Conservation (phyloP, 2,113 vertebrate species). For the Desmodus rotundus region DNA sequence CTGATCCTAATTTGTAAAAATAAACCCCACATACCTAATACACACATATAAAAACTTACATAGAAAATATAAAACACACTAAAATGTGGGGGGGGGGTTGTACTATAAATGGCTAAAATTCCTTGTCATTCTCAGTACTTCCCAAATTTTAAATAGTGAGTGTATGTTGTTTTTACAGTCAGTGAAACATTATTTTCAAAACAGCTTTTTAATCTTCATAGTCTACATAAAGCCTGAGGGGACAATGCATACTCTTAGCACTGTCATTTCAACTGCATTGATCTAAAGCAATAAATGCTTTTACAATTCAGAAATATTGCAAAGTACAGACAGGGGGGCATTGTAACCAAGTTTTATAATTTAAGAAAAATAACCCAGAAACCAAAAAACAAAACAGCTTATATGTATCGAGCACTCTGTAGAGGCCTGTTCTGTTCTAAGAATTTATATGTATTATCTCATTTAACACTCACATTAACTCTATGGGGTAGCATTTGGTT, state of each 20-base stretch:
- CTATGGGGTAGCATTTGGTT: not conserved
- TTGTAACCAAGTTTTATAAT: conserved; percentile 15
- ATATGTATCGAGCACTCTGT: not conserved
- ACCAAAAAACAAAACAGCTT: not conserved
- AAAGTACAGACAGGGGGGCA: not conserved
- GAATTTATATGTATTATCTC: not conserved
- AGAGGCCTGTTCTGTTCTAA: not conserved
- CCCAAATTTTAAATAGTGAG: not conserved
- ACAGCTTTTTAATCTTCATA: not conserved
- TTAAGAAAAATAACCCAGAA: not conserved
- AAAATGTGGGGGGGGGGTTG: not conserved
- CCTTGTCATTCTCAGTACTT: not conserved
- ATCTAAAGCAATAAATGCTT: conserved; percentile 6
- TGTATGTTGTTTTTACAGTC: not conserved
- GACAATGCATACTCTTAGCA: not conserved
- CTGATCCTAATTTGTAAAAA: not conserved
- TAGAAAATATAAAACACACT: not conserved
- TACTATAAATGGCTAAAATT: not conserved
- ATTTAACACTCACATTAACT: not conserved
- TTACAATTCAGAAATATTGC: not conserved
- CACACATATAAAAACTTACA: not conserved
- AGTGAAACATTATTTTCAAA: not conserved
- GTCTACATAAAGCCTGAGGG: not conserved
- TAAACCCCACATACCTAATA: not conserved
- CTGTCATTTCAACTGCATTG: not conserved